Evolutionary conservation across 2,113 vertebrate species (phyloP), one percentile per base, ranked within the genome.

Genomic region (Colistium nudipinnis): DNA sequence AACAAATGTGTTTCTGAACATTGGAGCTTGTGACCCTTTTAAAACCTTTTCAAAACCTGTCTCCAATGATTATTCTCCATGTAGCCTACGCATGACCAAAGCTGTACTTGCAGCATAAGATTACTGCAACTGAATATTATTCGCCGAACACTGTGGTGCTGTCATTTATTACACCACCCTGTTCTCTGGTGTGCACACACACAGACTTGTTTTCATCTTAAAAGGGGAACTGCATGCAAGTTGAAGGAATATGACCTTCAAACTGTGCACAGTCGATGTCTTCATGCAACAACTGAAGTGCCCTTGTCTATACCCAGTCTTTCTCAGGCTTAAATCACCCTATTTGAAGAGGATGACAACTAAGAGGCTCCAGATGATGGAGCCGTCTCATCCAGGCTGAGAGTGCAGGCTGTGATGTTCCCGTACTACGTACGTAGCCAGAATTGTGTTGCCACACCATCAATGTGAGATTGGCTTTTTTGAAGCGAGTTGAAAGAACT

Each of bases 401-500:
- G 68, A 80, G 78, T 64, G 60, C 62, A 55, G 63, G 22, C 70
- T 79, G 67, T 75, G 78, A 83, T 89, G 78, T 82, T 59, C 41
- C 48, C n/a, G 5, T 63, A 54, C 65, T 65, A n/a, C n/a, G n/a
- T n/a, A n/a, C n/a, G 76, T 78, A 68, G 81, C 83, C 60, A 71
- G 54, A 65, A 59, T 75, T 68, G 57, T 56, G 62, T 56, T 80
- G 52, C 68, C 70, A 51, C 49, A 22, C 70, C 78, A 79, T 78
- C 83, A 69, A 69, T 59, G 22, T 71, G 47, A 59, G 61, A 31
- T 56, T 31, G n/a, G 71, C 81, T 82, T 83, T 85, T 87, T 27
- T 45, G 81, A 89, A 82, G 78, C 60, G 54, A 87, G 62, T 82
- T 82, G 71, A 80, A 85, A 84, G 69, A 82, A 75, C 44, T 74